Percentiles rank a stretch among this genome's conserved stretches.
These are phyloP conservation scores for Erythrolamprus reginae DNA, from an alignment of 2,113 vertebrate genomes.

Conservation along the genomic window DNA sequence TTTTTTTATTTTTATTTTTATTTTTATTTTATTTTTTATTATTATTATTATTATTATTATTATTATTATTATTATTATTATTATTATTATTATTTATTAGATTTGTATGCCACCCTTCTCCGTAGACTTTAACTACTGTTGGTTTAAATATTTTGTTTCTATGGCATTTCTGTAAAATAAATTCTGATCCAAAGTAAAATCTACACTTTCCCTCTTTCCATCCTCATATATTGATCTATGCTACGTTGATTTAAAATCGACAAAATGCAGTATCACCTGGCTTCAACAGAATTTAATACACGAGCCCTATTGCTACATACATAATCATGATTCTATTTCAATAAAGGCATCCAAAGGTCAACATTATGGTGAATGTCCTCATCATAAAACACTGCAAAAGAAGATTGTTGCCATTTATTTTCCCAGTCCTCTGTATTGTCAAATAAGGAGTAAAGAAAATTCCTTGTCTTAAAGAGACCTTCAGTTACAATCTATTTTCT, in stretches of 20 bases:
- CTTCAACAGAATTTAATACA: not conserved
- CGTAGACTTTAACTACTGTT: not conserved
- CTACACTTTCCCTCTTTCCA: not conserved
- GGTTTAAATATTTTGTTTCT: constrained; percentile 21
- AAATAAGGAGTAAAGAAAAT: not conserved
- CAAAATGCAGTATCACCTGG: not conserved
- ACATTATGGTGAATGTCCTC: not conserved
- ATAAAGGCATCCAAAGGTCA: not conserved
- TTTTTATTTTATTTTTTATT: too few species aligned
- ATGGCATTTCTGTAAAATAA: not conserved
- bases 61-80: too few species aligned
- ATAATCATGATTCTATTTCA: not conserved
- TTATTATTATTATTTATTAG: too few species aligned
- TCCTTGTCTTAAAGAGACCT: not conserved
- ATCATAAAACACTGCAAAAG: not conserved
- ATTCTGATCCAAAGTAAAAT: constrained; percentile 5
- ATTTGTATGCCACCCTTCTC: too few species aligned
- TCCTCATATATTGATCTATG: not conserved
- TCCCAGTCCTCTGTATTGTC: not conserved
- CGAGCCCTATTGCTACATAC: not conserved
- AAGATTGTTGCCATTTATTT: not conserved
- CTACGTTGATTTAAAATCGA: constrained; percentile 21
- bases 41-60: too few species aligned
- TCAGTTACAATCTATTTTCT: not conserved
- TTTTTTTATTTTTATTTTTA: too few species aligned